Conservation (phyloP, 1,140 invertebrate species). For the Lutraria rhynchaena region DNA sequence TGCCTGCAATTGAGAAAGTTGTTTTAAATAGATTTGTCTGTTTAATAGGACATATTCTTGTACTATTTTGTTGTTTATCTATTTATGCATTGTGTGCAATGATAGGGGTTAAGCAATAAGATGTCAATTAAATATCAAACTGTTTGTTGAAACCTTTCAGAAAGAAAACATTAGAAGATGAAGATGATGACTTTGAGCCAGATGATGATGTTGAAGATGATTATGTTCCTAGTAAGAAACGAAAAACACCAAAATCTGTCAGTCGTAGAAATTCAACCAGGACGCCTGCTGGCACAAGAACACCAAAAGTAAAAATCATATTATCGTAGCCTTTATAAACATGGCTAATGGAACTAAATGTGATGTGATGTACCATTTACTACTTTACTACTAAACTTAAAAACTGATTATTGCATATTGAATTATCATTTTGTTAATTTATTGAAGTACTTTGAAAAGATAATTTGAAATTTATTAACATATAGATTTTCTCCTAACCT, state of each 20-base stretch:
- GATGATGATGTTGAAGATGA: conserved; percentile 10
- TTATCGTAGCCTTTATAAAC: no score
- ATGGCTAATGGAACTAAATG: no score
- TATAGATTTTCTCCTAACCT: not conserved
- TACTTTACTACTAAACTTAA: not conserved
- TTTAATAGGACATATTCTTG: no score
- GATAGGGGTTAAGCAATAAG: no score
- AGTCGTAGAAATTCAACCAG: conserved; percentile 10
- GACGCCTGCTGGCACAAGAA: not conserved
- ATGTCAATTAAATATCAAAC: no score
- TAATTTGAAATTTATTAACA: not conserved
- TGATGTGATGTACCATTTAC: no score
- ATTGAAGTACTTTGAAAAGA: not conserved
- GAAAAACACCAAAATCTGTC: conserved; percentile 26
- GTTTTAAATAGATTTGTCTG: no score
- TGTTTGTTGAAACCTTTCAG: not conserved
- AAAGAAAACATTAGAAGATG: conserved; percentile 1
- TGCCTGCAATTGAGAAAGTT: no score
- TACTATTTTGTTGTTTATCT: no score
- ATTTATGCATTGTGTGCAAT: no score
- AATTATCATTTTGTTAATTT: not conserved
- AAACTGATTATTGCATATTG: not conserved
- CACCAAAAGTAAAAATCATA: conserved; percentile 39
- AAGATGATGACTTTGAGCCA: conserved; percentile 15
- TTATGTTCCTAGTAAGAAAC: conserved; percentile 10